These are phyloP conservation scores for Cavia porcellus DNA, from an alignment of 2,113 vertebrate species.

Conservation along the genomic window DNA sequence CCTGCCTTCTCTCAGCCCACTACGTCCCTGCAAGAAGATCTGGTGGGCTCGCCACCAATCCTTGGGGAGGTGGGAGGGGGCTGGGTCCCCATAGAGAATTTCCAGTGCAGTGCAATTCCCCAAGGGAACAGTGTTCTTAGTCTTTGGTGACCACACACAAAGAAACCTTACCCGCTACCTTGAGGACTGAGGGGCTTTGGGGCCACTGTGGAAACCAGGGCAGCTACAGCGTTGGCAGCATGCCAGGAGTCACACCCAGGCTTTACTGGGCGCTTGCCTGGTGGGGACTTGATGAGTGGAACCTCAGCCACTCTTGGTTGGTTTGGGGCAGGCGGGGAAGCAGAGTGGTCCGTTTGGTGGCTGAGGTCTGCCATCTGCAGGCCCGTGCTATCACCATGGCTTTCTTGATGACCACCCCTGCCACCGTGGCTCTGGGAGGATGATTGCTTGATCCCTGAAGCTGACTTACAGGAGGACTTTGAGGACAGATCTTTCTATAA, in stretches of 20 bases:
- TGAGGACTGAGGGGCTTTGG: too few species aligned
- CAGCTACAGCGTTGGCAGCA: rapidly evolving
- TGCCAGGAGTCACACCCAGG: rapidly evolving
- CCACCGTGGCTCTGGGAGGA: neutral
- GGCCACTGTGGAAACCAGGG: neutral
- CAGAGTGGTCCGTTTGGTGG: neutral
- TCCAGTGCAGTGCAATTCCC: neutral
- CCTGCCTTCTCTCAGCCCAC: too few species aligned
- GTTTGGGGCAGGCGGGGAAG: neutral
- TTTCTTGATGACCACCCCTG: neutral
- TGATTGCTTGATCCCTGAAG: neutral
- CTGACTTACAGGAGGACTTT: neutral
- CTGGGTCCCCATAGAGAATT: neutral
- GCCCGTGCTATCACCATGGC: neutral
- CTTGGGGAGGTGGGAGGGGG: neutral
- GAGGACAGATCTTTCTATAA: neutral
- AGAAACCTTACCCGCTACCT: neutral
- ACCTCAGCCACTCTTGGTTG: neutral
- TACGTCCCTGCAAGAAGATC: rapidly evolving
- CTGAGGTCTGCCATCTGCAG: neutral
- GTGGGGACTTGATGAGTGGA: rapidly evolving
- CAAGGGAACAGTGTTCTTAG: neutral
- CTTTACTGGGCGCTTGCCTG: rapidly evolving
- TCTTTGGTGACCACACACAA: neutral
- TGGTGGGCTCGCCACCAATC: neutral